These are phyloP conservation scores for Drosophila grimshawi DNA, from an alignment of 1,140 invertebrate species.

Conservation along the genomic window DNA sequence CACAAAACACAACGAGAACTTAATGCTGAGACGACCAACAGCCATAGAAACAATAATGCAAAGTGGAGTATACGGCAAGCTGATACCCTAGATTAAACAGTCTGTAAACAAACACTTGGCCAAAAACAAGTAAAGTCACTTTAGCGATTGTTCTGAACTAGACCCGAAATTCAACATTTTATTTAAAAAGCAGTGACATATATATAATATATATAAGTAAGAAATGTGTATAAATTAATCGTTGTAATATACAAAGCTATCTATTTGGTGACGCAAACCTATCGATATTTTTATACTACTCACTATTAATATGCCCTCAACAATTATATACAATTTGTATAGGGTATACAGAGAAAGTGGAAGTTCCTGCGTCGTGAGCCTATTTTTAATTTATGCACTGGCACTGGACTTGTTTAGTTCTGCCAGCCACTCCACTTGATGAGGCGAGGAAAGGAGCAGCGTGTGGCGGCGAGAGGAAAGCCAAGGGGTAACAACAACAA, in stretches of 20 bases:
- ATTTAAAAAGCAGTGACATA: too few species aligned
- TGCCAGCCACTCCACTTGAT: constrained; percentile 37
- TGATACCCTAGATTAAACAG: constrained; percentile 17
- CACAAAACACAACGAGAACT: constrained; percentile 58
- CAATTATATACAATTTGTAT: background rate
- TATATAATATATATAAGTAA: too few species aligned
- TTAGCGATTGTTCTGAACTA: too few species aligned
- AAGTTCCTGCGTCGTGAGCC: constrained; percentile 40
- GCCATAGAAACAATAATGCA: background rate
- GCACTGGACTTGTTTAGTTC: constrained; percentile 68
- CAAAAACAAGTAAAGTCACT: too few species aligned
- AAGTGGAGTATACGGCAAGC: background rate
- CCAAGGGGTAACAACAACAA: background rate
- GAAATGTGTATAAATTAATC: too few species aligned
- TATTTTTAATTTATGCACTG: constrained; percentile 78
- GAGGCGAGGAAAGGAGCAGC: background rate
- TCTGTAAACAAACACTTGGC: too few species aligned
- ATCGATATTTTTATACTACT: background rate
- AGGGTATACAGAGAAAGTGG: constrained; percentile 13
- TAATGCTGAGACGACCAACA: constrained; percentile 21
- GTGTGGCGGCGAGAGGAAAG: background rate
- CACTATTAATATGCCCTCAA: background rate
- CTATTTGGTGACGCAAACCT: too few species aligned
- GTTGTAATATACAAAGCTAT: background rate
- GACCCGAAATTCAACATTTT: too few species aligned